Evolutionary conservation across 2,888 invertebrate genomes (phyloP).

Genomic region (Eustalomyia histrio): DNA sequence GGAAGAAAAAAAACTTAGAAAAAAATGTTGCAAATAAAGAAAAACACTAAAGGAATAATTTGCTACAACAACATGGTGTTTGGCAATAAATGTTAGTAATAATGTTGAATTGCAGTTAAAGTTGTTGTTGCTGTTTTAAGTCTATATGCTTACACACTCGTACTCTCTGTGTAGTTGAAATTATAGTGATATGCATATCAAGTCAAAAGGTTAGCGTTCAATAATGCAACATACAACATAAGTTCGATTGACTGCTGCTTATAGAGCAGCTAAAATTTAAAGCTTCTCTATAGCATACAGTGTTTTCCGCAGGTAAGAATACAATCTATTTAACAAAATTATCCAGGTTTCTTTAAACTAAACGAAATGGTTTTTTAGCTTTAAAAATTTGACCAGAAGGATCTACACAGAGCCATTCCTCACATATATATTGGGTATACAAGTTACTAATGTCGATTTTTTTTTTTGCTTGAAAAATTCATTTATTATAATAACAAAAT

Average conservation of each 20-base stretch:
- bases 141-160: conserved; percentile 15
- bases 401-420: too few species aligned
- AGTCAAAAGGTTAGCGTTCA: conserved; percentile 78
- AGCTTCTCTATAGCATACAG: conserved; percentile 37
- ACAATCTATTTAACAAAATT: too few species aligned
- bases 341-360: too few species aligned
- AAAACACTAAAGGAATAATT: conserved; percentile 49
- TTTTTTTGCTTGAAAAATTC: too few species aligned
- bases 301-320: not conserved
- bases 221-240: conserved; percentile 49
- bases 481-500: too few species aligned
- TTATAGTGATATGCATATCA: conserved; percentile 60
- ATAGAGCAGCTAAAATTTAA: conserved; percentile 60
- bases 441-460: too few species aligned
- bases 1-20: conserved; percentile 11
- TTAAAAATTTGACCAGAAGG: too few species aligned
- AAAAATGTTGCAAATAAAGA: conserved; percentile 53
- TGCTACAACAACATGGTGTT: conserved; percentile 67
- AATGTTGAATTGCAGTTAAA: conserved; percentile 22
- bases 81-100: conserved; percentile 36
- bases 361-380: too few species aligned
- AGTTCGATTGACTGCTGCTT: conserved; percentile 54
- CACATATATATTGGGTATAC: too few species aligned
- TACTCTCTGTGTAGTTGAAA: conserved; percentile 53
- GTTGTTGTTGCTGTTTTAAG: conserved; percentile 27